Evolutionary conservation across 2,888 invertebrate genomes (phyloP), one percentile per base, ranked within the genome.

Genomic region (Trypoxylon attenuatum): DNA sequence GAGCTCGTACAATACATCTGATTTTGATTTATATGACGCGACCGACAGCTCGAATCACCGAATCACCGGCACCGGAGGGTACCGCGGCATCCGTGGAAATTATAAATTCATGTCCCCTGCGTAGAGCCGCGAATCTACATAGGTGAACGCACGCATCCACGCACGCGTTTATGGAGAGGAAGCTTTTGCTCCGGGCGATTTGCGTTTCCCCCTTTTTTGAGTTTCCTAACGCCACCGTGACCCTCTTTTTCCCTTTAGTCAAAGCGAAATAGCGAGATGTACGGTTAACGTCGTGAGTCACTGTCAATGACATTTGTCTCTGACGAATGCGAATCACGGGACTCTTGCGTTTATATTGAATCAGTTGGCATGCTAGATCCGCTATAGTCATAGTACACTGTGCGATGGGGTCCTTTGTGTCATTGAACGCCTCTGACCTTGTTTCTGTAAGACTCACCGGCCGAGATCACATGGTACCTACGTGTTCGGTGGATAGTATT

Each of bases 1-100:
- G 25, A 25, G 19, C 60, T 46, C 62, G 63, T 58, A 86, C 86
- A 86, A 86, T 85, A 77, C 79, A 71, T 79, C 84, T 85, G 85
- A 87, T 86, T 86, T 86, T 87, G 87, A 87, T 87, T 87, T 87
- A 87, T 86, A 84, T 82, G 84, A 82, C 82, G 81, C 82, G 82
- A 84, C 79, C 82, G 85, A 83, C 84, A 82, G 82, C 76, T 77
- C 73, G 71, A 71, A 66, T 75, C 76, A 70, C 49, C 73, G 70
- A 60, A 56, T 58, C 64, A 64, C 51, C 51, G 60, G 19, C 38
- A 47, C n/a, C n/a, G 50, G 78, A 56, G 71, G 52, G 69, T 69
- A 64, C 67, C 75, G 67, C 77, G 71, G 69, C 71, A 77, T 78
- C 80, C 79, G 78, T 81, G 79, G 78, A 86, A 86, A 86, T 86